Conservation (phyloP, 2,888 invertebrate species). For the Tetranychus piercei region DNA sequence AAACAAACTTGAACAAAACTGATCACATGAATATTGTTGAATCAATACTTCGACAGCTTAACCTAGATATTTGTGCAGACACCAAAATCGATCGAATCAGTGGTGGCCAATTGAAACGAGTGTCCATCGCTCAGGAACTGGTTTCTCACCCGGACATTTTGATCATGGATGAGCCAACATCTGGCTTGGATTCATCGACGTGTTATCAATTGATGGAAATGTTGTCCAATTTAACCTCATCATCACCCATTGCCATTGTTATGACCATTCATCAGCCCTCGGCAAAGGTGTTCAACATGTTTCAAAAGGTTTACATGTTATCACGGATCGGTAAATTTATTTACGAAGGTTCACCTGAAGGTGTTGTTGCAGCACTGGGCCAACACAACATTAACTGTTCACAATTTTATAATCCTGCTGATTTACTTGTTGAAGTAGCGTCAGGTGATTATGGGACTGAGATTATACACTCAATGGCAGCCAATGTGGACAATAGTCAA, state of each 20-base stretch:
- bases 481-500: neutral
- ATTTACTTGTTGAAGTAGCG: conserved; percentile 21
- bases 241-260: conserved; percentile 19
- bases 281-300: conserved; percentile 14
- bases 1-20: neutral
- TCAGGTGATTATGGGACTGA: conserved; percentile 19
- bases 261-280: conserved; percentile 22
- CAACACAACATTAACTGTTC: conserved; percentile 15
- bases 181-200: neutral
- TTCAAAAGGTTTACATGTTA: conserved; percentile 19
- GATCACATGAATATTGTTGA: neutral
- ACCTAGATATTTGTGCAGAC: neutral
- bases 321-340: conserved; percentile 19
- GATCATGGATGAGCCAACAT: conserved; percentile 2
- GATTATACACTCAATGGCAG: conserved; percentile 14
- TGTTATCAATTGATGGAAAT: neutral
- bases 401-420: conserved; percentile 21
- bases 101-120: conserved; percentile 6
- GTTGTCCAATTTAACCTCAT: neutral
- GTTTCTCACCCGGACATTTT: neutral
- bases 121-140: conserved; percentile 4
- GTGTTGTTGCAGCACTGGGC: conserved; percentile 7
- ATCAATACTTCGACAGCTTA: neutral
- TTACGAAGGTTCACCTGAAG: conserved; percentile 19
- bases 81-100: neutral